A percentile compares a stretch with the other conserved stretches of the same genome.
phyloP scores from a whole-genome alignment of 2,797 vertebrate genomes.

The Lithobates sylvaticus region DNA sequence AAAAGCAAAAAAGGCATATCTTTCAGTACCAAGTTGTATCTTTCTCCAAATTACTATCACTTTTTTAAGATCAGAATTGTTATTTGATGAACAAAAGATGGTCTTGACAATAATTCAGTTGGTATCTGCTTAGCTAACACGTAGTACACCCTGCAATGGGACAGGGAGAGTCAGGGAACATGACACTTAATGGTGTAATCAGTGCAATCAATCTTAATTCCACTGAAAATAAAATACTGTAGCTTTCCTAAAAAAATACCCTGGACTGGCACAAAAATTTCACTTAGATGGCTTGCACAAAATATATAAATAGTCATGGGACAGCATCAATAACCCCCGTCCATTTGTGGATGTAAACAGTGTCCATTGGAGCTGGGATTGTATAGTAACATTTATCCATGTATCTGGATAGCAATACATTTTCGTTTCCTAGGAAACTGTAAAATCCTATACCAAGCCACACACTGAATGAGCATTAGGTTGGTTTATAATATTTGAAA shows the following conservation, averaged over 20 bases:
- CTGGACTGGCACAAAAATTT: constrained; percentile 77
- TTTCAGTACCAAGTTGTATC: not conserved
- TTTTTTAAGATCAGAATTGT: not conserved
- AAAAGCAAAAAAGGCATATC: not conserved
- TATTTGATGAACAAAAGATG: not conserved
- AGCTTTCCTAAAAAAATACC: constrained; percentile 71
- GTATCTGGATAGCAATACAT: constrained; percentile 89
- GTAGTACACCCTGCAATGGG: constrained; percentile 68
- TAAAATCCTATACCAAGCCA: constrained; percentile 86
- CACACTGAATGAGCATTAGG: constrained; percentile 83
- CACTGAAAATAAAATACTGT: constrained; percentile 68
- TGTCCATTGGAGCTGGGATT: constrained; percentile 82
- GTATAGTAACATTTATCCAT: constrained; percentile 86
- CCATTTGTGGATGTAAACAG: constrained; percentile 84
- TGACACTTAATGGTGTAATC: constrained; percentile 65
- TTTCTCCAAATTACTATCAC: not conserved
- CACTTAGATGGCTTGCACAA: constrained; percentile 80
- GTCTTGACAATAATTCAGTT: constrained; percentile 16
- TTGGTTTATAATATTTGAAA: constrained; percentile 78
- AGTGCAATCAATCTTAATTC: constrained; percentile 72
- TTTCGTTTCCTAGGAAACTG: constrained; percentile 97
- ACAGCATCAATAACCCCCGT: constrained; percentile 78
- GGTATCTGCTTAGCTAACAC: constrained; percentile 71
- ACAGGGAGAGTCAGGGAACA: constrained; percentile 70
- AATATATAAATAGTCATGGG: constrained; percentile 82